A percentile compares a stretch with the other conserved stretches of the same genome.
Evolutionary conservation across 64 coral and sea anemone species (phyloP).

Genomic region (Montipora efflorescens): DNA sequence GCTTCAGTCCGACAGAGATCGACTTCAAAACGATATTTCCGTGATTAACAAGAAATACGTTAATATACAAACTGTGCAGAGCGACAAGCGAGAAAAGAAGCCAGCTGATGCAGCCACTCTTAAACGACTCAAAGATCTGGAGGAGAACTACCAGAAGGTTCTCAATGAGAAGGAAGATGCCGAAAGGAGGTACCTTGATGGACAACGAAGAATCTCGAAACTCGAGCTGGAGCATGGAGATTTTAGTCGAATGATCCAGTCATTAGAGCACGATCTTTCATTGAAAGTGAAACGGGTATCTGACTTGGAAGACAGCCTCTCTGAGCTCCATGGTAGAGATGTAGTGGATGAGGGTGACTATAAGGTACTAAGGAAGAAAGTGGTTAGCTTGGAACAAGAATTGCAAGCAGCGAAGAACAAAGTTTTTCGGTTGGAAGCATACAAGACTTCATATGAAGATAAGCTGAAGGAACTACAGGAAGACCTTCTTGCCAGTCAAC

Average conservation of each 20-base stretch:
- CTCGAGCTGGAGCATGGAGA: slow-evolving; percentile 87
- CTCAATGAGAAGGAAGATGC: slow-evolving; percentile 84
- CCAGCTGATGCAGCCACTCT: slow-evolving; percentile 67
- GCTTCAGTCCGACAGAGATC: slow-evolving; percentile 78
- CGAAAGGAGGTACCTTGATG: slow-evolving; percentile 79
- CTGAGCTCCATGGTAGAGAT: slow-evolving; percentile 85
- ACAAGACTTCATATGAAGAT: slow-evolving; percentile 96
- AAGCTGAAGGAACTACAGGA: slow-evolving; percentile 89
- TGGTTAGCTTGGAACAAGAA: slow-evolving; percentile 92
- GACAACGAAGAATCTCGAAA: slow-evolving; percentile 65
- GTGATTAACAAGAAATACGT: slow-evolving; percentile 84
- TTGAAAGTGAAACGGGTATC: slow-evolving; percentile 77
- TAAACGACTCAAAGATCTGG: slow-evolving; percentile 85
- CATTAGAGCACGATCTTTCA: slow-evolving; percentile 76
- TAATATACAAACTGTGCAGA: slow-evolving; percentile 66
- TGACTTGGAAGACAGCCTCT: slow-evolving; percentile 84
- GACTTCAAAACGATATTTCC: slow-evolving; percentile 81
- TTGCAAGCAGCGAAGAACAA: slow-evolving; percentile 91
- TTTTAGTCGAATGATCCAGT: slow-evolving; percentile 71
- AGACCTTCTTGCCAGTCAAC: slow-evolving; percentile 85
- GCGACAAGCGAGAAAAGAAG: slow-evolving; percentile 73
- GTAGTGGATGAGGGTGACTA: slow-evolving; percentile 91
- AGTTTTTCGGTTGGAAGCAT: slow-evolving; percentile 86
- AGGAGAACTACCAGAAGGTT: slow-evolving; percentile 78
- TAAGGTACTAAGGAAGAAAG: slow-evolving; percentile 77